Conservation (phyloP, 2,888 invertebrate genomes). For the Stenotaenia linearis region DNA sequence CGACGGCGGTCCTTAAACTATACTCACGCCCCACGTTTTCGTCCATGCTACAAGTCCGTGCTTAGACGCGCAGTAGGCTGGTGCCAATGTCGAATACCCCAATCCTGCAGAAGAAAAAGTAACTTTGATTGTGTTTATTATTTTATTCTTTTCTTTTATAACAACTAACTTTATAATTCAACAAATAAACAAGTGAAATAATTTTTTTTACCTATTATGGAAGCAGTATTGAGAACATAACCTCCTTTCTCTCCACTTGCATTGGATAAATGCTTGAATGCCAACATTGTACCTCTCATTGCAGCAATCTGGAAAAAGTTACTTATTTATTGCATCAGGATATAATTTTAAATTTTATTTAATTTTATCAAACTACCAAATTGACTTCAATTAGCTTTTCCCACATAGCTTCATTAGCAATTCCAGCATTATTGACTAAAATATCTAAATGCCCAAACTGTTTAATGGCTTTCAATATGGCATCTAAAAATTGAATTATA, state of each 20-base stretch:
- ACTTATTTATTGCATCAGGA: no score
- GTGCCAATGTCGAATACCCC: neutral
- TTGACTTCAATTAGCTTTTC: neutral
- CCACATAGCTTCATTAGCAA: neutral
- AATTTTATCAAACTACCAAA: no score
- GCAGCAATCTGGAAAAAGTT: neutral
- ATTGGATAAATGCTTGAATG: neutral
- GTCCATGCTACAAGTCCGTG: conserved; percentile 14
- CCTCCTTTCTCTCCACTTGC: neutral
- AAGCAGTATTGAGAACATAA: neutral
- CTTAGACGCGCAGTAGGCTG: conserved; percentile 10
- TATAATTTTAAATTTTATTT: no score
- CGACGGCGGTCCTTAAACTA: neutral
- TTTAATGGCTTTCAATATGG: neutral
- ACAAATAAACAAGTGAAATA: neutral
- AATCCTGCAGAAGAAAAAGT: neutral
- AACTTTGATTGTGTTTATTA: neutral
- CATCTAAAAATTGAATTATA: neutral
- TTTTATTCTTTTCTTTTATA: neutral
- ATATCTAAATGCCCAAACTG: conserved; percentile 17
- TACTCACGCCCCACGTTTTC: neutral
- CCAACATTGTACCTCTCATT: conserved; percentile 27
- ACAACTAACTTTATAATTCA: neutral
- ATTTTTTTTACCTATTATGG: neutral
- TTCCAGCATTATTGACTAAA: conserved; percentile 4